phyloP scores from a whole-genome alignment of 2,113 vertebrate species.

The Alethe diademata region DNA sequence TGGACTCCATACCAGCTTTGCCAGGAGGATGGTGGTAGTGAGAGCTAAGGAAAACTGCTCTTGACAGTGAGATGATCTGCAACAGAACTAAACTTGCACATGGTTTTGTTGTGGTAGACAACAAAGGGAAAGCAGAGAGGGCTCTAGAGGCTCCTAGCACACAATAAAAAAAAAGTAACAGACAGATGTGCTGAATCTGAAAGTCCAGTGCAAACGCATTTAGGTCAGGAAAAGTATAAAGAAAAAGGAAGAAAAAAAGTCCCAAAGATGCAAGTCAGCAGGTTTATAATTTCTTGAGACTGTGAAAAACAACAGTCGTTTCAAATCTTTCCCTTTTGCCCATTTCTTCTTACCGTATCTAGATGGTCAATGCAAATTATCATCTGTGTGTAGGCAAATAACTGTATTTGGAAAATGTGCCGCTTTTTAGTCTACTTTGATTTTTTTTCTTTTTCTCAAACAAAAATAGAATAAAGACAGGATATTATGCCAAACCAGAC shows the following conservation, averaged over 20 bases:
- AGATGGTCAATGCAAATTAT: neutral
- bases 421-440: neutral
- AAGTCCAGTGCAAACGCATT: constrained; percentile 29
- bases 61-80: constrained; percentile 56
- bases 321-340: neutral
- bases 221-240: constrained; percentile 19
- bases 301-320: neutral
- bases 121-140: constrained; percentile 6
- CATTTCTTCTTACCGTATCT: neutral
- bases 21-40: constrained; percentile 45
- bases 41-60: constrained; percentile 69
- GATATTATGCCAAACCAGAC: neutral
- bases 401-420: neutral
- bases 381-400: neutral
- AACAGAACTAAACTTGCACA: constrained; percentile 2
- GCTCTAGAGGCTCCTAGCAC: neutral
- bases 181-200: constrained; percentile 51
- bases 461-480: neutral
- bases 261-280: neutral
- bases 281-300: neutral
- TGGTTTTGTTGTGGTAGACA: constrained; percentile 29
- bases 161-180: neutral
- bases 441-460: neutral
- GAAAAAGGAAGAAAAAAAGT: neutral
- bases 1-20: constrained; percentile 26